phyloP scores from a whole-genome alignment of 2,113 vertebrate species.

The Takifugu flavidus region DNA sequence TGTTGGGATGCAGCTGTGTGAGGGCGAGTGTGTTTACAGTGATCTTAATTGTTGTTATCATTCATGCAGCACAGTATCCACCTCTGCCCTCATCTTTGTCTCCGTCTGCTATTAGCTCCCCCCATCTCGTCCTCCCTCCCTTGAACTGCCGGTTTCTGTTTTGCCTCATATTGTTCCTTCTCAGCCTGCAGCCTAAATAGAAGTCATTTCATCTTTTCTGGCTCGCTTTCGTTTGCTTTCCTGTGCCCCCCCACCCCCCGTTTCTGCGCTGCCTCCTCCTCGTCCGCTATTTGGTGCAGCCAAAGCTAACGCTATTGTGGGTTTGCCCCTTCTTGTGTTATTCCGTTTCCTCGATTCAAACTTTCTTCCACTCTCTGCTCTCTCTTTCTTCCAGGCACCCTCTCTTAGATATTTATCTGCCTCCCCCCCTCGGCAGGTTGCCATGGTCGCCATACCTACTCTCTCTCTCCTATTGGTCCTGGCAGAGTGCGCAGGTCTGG shows the following conservation, averaged over 20 bases:
- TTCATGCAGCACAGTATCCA: conserved; percentile 70
- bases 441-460: conserved; percentile 79
- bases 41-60: conserved; percentile 72
- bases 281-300: conserved; percentile 39
- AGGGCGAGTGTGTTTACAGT: conserved; percentile 63
- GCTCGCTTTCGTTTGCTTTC: conserved; percentile 32
- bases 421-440: conserved; percentile 73
- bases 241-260: conserved; percentile 8
- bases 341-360: conserved; percentile 41
- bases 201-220: conserved; percentile 59
- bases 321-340: conserved; percentile 11
- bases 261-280: conserved; percentile 14
- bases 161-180: conserved; percentile 58
- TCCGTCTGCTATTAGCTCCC: conserved; percentile 60
- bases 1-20: conserved; percentile 31
- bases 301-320: not conserved
- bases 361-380: conserved; percentile 27
- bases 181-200: conserved; percentile 62
- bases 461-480: conserved; percentile 86
- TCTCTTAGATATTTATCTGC: conserved; percentile 73
- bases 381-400: conserved; percentile 64
- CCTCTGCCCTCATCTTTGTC: conserved; percentile 58
- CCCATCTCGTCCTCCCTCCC: conserved; percentile 33
- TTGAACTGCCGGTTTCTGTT: conserved; percentile 51
- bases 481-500: conserved; percentile 80